These are phyloP conservation scores for Mylabris sibirica DNA, from an alignment of 2,888 invertebrate genomes.

Conservation along the genomic window DNA sequence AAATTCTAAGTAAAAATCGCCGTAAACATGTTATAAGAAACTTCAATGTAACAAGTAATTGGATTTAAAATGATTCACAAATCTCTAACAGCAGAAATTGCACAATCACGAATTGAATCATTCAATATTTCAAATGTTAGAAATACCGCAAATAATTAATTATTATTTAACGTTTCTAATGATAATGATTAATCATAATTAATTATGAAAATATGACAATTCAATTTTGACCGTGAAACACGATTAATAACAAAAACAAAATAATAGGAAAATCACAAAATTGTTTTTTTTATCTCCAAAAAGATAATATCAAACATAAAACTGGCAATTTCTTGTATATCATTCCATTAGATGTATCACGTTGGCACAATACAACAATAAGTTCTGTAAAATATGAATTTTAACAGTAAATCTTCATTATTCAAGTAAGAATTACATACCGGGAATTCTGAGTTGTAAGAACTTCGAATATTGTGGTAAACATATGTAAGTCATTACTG, in stretches of 20 bases:
- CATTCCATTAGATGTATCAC: too few relatives aligned
- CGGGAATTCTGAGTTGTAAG: too few relatives aligned
- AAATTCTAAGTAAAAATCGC: too few relatives aligned
- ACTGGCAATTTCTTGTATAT: conserved; percentile 63
- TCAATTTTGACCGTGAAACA: conserved; percentile 58
- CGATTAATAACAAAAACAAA: conserved; percentile 70
- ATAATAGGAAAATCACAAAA: conserved; percentile 91
- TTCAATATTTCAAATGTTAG: conserved; percentile 60
- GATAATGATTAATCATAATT: conserved; percentile 58
- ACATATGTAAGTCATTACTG: too few relatives aligned
- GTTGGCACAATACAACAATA: too few relatives aligned
- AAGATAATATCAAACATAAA: conserved; percentile 60
- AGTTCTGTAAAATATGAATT: too few relatives aligned
- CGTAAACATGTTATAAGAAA: too few relatives aligned
- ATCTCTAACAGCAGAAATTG: conserved; percentile 66
- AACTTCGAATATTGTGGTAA: too few relatives aligned
- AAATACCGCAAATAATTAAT: conserved; percentile 60
- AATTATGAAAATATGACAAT: conserved; percentile 55
- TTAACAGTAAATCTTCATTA: too few relatives aligned
- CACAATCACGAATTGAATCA: conserved; percentile 45
- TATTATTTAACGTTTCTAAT: conserved; percentile 56
- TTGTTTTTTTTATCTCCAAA: conserved; percentile 57
- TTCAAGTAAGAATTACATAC: too few relatives aligned
- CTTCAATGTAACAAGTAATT: conserved; percentile 77
- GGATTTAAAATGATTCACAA: conserved; percentile 69